These are phyloP conservation scores for Pseudoips prasinana DNA, from an alignment of 2,888 invertebrate genomes.

Conservation along the genomic window DNA sequence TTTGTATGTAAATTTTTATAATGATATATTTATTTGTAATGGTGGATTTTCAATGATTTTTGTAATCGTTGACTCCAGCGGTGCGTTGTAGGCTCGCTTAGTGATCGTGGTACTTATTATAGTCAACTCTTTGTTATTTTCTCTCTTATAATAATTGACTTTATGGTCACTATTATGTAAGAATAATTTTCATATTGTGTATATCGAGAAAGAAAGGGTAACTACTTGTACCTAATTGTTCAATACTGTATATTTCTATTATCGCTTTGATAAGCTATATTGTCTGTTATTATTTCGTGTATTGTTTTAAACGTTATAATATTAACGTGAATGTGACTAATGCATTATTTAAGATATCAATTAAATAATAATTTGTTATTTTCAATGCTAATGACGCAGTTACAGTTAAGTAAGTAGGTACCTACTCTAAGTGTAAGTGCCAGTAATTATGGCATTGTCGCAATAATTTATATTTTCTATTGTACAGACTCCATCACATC, in stretches of 20 bases:
- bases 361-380: too few relatives aligned
- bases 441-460: too few relatives aligned
- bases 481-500: too few relatives aligned
- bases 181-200: constrained; percentile 29
- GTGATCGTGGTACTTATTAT: constrained; percentile 32
- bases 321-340: too few relatives aligned
- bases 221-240: constrained; percentile 38
- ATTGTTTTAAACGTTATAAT: background rate
- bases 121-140: constrained; percentile 30
- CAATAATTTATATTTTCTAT: too few relatives aligned
- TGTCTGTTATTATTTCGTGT: constrained; percentile 5
- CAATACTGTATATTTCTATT: constrained; percentile 22
- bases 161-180: constrained; percentile 20
- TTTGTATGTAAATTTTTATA: constrained; percentile 48
- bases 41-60: constrained; percentile 28
- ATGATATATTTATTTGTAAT: constrained; percentile 39
- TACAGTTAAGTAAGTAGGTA: too few relatives aligned
- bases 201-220: constrained; percentile 23
- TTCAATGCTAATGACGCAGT: too few relatives aligned
- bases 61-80: constrained; percentile 22
- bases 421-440: too few relatives aligned
- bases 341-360: too few relatives aligned
- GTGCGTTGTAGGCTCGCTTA: constrained; percentile 17
- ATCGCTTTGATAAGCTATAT: constrained; percentile 11
- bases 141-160: constrained; percentile 7